phyloP scores from a whole-genome alignment of 2,888 invertebrate species.

The Cordilura impudica region DNA sequence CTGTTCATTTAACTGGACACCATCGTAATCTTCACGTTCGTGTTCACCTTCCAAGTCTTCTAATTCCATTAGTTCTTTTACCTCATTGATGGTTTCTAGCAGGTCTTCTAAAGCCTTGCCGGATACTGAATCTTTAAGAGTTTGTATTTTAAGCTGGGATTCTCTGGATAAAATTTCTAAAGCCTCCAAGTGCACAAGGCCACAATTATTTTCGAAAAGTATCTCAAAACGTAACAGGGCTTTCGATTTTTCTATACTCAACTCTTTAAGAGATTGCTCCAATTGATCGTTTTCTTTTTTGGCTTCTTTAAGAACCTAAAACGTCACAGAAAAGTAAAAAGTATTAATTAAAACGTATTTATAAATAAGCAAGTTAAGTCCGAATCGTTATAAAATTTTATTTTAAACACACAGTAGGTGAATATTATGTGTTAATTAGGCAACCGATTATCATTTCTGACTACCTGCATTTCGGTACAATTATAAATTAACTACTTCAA shows the following conservation, averaged over 20 bases:
- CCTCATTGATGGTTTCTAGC: slow-evolving; percentile 87
- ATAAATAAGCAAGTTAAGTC: no score
- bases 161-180: slow-evolving; percentile 93
- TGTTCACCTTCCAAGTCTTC: slow-evolving; percentile 83
- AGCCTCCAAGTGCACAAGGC: slow-evolving; percentile 92
- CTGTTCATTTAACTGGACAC: slow-evolving; percentile 80
- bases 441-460: no score
- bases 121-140: slow-evolving; percentile 80
- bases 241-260: slow-evolving; percentile 72
- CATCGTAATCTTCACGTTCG: slow-evolving; percentile 76
- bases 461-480: no score
- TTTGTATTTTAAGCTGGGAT: slow-evolving; percentile 85
- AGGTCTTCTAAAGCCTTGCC: slow-evolving; percentile 82
- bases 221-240: slow-evolving; percentile 85
- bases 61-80: slow-evolving; percentile 87
- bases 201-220: slow-evolving; percentile 92
- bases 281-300: slow-evolving; percentile 82
- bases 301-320: slow-evolving; percentile 83
- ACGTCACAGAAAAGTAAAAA: no score
- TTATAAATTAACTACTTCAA: no score
- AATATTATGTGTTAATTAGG: no score
- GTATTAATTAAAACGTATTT: no score
- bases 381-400: no score
- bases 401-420: no score
- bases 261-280: slow-evolving; percentile 72